Base-by-base conservation (phyloP, 2,888 invertebrate genomes). In the Mayetiola destructor region DNA sequence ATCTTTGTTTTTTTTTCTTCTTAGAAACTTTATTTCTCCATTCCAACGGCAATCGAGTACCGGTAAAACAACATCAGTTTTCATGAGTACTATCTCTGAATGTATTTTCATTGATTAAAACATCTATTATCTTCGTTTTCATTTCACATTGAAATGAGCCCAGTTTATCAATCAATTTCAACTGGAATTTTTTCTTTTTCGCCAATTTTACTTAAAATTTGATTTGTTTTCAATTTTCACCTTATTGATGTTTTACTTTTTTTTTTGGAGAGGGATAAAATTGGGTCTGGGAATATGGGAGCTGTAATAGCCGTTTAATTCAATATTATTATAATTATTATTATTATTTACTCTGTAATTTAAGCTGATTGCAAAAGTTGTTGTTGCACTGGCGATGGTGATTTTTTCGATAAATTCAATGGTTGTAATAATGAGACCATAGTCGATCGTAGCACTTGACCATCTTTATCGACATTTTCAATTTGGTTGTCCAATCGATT, bases 381-480 rank as follows among this genome's bases (percentile, higher is more conserved):
- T 18, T 53, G 53, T 30, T 53, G 53, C 12, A 53, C 53, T 62
- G 85, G 83, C 63, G 83, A 81, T 64, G 84, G 84, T 62, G 85
- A 83, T 69, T 86, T 86, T 73, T 90, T 91, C 71, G 90, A 91
- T 66, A 92, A 78, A 77, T 92, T 92, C 63, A 92, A 76, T 57
- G 92, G 92, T 69, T 87, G 86, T 64, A 82, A 82, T 56, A 84
- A 80, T 67, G 85, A 85, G 21, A 86, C 86, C 63, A 87, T 86
- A 67, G 87, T 86, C 64, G 88, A 87, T 72, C 88, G 88, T 64
- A 89, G 77, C 69, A 88, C 86, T 66, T 83, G 75, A 68, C 82
- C 74, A 70, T 81, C 63, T 73, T 74, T 70, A 69, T 71, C 67
- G 64, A 67, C 66, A 64, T 66, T 63, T 61, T 61, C 73, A 68